These are phyloP conservation scores for Halictus quadricinctus DNA, from an alignment of 2,888 invertebrate species.

Conservation along the genomic window DNA sequence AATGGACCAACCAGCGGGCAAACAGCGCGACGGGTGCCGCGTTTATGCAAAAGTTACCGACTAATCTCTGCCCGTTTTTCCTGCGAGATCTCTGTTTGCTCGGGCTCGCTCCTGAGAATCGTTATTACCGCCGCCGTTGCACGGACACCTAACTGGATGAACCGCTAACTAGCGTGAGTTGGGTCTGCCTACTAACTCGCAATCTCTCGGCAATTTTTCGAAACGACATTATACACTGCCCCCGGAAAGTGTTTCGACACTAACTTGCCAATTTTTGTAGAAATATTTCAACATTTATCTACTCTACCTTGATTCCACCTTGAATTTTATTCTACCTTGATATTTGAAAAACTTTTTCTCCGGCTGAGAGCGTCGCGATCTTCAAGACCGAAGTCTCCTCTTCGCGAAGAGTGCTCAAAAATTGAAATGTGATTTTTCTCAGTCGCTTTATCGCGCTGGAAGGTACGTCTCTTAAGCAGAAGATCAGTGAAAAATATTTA, in stretches of 20 bases:
- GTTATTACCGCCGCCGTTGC: neutral
- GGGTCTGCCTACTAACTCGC: neutral
- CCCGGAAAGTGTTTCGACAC: too few relatives aligned
- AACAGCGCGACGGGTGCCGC: slow-evolving; percentile 48
- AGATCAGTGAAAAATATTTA: too few relatives aligned
- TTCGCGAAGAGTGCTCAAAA: neutral
- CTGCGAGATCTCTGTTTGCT: slow-evolving; percentile 11
- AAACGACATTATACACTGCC: neutral
- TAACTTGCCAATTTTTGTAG: too few relatives aligned
- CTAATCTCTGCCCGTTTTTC: slow-evolving; percentile 51
- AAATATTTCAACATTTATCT: too few relatives aligned
- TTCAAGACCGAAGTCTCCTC: neutral
- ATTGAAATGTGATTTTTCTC: neutral
- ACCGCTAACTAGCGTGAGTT: neutral
- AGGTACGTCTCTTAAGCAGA: too few relatives aligned
- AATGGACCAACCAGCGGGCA: slow-evolving; percentile 72
- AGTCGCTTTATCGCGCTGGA: too few relatives aligned
- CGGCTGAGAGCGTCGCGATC: neutral
- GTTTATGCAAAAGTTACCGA: slow-evolving; percentile 41
- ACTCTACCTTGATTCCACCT: too few relatives aligned
- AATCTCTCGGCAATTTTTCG: neutral
- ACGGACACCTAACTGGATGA: neutral
- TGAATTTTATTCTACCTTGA: too few relatives aligned
- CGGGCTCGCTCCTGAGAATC: neutral
- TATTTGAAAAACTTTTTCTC: neutral